phyloP scores from a whole-genome alignment of 2,797 vertebrate genomes.

The Sebastes vulpes region DNA sequence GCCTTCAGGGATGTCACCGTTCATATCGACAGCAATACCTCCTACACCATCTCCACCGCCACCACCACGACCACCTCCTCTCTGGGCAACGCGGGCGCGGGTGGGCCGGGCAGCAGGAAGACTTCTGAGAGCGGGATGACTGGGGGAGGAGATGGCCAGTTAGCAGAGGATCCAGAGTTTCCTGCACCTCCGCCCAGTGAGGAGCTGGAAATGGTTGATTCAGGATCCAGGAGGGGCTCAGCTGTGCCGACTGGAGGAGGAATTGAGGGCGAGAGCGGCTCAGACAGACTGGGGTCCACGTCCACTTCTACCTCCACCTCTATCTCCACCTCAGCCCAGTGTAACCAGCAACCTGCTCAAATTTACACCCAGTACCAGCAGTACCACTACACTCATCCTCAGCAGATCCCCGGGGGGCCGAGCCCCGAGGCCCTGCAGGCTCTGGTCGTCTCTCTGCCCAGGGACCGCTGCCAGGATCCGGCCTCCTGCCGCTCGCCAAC shows the following conservation, averaged over 20 bases:
- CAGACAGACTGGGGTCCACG: conserved; percentile 90
- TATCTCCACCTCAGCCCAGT: conserved; percentile 90
- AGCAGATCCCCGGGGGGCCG: conserved; percentile 82
- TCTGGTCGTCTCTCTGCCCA: conserved; percentile 95
- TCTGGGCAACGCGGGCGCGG: conserved; percentile 86
- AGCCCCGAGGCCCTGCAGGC: conserved; percentile 94
- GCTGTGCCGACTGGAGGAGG: conserved; percentile 57
- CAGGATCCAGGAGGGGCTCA: conserved; percentile 74
- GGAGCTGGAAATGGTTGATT: conserved; percentile 77
- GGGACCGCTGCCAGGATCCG: conserved; percentile 96
- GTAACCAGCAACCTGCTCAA: conserved; percentile 82
- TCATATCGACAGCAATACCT: conserved; percentile 97
- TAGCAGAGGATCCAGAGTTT: conserved; percentile 78
- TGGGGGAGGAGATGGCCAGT: conserved; percentile 51
- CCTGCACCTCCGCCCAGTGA: conserved; percentile 84
- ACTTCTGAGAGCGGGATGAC: conserved; percentile 62
- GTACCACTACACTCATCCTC: conserved; percentile 86
- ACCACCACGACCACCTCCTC: conserved; percentile 92
- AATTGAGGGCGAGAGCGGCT: conserved; percentile 80
- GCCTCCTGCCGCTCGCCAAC: conserved; percentile 94
- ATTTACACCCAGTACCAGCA: conserved; percentile 85
- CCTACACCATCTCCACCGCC: conserved; percentile 93
- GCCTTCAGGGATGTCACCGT: conserved; percentile 98
- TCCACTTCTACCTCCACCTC: conserved; percentile 94
- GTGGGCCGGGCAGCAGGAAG: conserved; percentile 76